Conservation (phyloP, 2,113 vertebrate genomes). For the Chaetorhynchus papuensis region DNA sequence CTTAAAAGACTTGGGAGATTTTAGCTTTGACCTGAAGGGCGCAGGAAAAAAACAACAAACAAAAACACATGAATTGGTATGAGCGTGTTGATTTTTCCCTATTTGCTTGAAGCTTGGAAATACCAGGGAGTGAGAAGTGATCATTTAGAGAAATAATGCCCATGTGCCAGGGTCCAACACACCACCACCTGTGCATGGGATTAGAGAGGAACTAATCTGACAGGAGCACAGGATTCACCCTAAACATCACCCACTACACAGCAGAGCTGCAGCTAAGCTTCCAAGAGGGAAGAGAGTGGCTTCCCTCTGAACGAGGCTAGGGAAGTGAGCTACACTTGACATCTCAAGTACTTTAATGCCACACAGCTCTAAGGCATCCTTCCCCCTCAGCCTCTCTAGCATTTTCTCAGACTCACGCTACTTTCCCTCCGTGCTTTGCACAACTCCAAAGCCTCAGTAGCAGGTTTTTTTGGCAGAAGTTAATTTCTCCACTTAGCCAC, state of each 20-base stretch:
- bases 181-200: not conserved
- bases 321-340: not conserved
- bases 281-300: not conserved
- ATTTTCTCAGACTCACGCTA: not conserved
- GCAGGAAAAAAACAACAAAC: not conserved
- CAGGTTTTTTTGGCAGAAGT: not conserved
- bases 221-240: not conserved
- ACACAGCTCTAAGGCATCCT: not conserved
- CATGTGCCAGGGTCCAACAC: not conserved
- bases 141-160: not conserved
- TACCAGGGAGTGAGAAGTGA: not conserved
- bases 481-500: not conserved
- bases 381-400: not conserved
- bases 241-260: not conserved
- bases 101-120: not conserved
- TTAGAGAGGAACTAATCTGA: not conserved
- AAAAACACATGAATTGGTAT: not conserved
- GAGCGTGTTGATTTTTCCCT: not conserved
- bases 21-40: conserved; percentile 21
- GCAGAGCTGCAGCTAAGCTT: not conserved
- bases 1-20: not conserved
- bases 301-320: not conserved
- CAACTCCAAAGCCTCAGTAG: not conserved
- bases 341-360: not conserved
- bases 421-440: not conserved